Evolutionary conservation across 2,888 invertebrate species (phyloP).

Genomic region (Pachydiplax longipennis): DNA sequence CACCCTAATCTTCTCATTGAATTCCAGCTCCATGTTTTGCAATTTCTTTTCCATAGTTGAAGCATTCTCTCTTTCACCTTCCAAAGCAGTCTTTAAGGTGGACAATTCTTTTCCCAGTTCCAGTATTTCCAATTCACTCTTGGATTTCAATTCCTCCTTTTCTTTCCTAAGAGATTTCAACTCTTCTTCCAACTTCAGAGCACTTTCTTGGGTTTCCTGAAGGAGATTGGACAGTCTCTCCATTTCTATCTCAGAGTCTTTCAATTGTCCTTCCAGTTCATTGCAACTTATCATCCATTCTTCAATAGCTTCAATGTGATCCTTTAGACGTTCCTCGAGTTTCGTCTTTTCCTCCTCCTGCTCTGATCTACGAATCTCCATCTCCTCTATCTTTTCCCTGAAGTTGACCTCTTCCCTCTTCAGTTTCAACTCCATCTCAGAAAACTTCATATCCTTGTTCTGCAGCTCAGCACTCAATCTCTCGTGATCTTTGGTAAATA

Average conservation of each 20-base stretch:
- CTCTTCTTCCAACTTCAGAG: constrained; percentile 62
- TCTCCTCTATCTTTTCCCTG: constrained; percentile 64
- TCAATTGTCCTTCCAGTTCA: constrained; percentile 55
- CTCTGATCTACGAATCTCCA: constrained; percentile 64
- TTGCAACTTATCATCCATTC: constrained; percentile 58
- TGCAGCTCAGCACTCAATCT: constrained; percentile 64
- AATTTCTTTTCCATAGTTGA: constrained; percentile 39
- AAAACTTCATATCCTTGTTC: constrained; percentile 57
- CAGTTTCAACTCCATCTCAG: constrained; percentile 66
- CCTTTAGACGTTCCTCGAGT: constrained; percentile 67
- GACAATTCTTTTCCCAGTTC: constrained; percentile 66
- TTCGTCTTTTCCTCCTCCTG: constrained; percentile 66
- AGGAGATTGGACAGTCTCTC: constrained; percentile 58
- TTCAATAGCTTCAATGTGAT: constrained; percentile 67
- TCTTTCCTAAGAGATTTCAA: constrained; percentile 64
- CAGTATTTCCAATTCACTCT: constrained; percentile 64
- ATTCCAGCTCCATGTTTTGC: constrained; percentile 53
- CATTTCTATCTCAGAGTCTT: constrained; percentile 54
- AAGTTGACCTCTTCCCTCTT: constrained; percentile 61
- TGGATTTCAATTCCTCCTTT: constrained; percentile 65
- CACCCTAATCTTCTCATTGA: constrained; percentile 57
- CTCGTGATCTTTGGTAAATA: constrained; percentile 50
- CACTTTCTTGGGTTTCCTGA: constrained; percentile 63
- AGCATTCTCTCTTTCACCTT: constrained; percentile 52
- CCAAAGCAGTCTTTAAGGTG: constrained; percentile 61